Evolutionary conservation across 2,888 invertebrate genomes (phyloP).

Genomic region (Melanotus villosus): DNA sequence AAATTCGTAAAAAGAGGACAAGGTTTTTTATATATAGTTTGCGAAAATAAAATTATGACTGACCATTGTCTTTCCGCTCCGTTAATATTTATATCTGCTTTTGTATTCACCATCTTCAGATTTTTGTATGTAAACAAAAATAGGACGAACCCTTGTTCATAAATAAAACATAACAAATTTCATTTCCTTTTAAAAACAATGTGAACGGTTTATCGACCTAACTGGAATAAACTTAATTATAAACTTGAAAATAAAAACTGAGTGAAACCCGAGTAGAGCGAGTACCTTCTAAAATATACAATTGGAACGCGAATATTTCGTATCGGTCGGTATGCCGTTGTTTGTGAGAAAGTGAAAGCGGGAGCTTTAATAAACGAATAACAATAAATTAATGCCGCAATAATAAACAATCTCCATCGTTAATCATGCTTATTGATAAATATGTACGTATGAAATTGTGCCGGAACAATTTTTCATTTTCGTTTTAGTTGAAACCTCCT

Average conservation of each 20-base stretch:
- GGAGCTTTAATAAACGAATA: not conserved
- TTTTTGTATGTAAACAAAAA: too few species aligned
- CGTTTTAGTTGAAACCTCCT: too few species aligned
- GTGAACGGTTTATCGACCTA: conserved; percentile 7
- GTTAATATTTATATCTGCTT: too few species aligned
- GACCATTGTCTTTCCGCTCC: too few species aligned
- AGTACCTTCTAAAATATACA: conserved; percentile 1
- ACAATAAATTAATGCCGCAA: not conserved
- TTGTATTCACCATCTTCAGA: too few species aligned
- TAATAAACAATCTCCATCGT: not conserved
- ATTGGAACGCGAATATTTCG: not conserved
- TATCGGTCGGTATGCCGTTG: conserved; percentile 2
- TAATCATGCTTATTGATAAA: not conserved
- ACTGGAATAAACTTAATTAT: not conserved
- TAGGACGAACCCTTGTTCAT: not conserved
- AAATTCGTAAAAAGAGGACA: too few species aligned
- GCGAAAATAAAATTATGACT: too few species aligned
- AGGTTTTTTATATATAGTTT: too few species aligned
- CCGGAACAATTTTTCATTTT: too few species aligned
- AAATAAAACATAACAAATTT: not conserved
- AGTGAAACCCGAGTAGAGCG: not conserved
- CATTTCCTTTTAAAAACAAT: not conserved
- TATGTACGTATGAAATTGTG: too few species aligned
- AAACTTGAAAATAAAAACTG: not conserved
- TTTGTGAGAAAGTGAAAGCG: conserved; percentile 6